phyloP scores from a whole-genome alignment of 2,888 invertebrate species.

The Alloscopus bannaensis region DNA sequence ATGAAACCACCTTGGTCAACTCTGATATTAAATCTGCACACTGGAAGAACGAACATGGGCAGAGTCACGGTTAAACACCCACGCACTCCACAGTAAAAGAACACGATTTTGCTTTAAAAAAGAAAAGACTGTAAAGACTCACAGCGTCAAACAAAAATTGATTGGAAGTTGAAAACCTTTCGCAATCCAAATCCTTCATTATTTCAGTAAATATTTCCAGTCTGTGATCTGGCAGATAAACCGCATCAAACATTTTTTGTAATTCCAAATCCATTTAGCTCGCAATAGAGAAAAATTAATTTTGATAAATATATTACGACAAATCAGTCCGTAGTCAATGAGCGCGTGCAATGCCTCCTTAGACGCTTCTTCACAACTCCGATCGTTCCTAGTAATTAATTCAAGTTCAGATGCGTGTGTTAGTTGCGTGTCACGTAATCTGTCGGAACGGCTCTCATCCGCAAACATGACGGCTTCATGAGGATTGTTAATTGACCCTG shows the following conservation, averaged over 20 bases:
- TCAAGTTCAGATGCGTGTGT: slow-evolving; percentile 17
- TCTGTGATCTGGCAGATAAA: slow-evolving; percentile 42
- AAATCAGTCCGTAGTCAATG: slow-evolving; percentile 58
- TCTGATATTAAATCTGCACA: slow-evolving; percentile 40
- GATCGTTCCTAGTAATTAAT: slow-evolving; percentile 15
- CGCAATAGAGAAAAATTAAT: too few relatives aligned
- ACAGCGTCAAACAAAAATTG: slow-evolving; percentile 67
- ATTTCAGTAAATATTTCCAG: slow-evolving; percentile 53
- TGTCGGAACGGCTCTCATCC: slow-evolving; percentile 6
- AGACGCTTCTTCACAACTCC: slow-evolving; percentile 37
- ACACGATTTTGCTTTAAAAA: too few relatives aligned
- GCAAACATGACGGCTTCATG: slow-evolving; percentile 14
- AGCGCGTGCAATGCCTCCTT: slow-evolving; percentile 62
- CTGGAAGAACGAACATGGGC: slow-evolving; percentile 39
- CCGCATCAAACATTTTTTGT: not conserved
- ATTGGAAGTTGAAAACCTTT: slow-evolving; percentile 45
- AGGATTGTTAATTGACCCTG: slow-evolving; percentile 18
- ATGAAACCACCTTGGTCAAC: slow-evolving; percentile 22
- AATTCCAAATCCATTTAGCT: not conserved
- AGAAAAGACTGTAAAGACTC: too few relatives aligned
- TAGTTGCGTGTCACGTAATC: slow-evolving; percentile 14
- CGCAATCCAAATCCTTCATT: slow-evolving; percentile 47
- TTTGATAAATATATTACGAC: slow-evolving; percentile 47
- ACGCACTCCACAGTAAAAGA: too few relatives aligned
- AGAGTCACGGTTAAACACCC: not conserved